Conservation (phyloP, 2,888 invertebrate species). For the Noctua fimbriata region DNA sequence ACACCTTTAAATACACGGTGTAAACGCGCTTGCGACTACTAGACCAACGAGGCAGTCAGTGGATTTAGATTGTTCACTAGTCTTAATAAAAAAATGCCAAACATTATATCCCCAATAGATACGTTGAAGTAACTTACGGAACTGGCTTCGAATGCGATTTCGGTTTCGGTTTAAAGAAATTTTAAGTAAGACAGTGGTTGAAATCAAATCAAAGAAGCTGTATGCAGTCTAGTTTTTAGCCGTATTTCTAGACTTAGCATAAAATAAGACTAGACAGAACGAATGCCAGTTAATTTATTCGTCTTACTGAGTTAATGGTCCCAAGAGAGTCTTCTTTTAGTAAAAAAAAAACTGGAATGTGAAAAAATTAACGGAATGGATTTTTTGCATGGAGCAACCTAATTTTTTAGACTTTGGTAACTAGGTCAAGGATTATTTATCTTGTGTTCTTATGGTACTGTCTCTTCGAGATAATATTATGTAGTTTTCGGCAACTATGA, state of each 20-base stretch:
- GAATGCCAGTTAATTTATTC: constrained; percentile 65
- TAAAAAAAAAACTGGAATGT: constrained; percentile 41
- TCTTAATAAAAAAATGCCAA: not conserved
- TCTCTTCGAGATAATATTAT: not conserved
- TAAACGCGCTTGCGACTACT: too few species aligned
- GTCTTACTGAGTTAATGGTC: constrained; percentile 56
- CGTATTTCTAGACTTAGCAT: constrained; percentile 34
- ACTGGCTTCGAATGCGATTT: not conserved
- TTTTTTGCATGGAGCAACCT: not conserved
- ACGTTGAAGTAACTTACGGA: not conserved
- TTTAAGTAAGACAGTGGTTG: constrained; percentile 3
- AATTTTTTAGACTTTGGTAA: not conserved
- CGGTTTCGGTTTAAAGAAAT: too few species aligned
- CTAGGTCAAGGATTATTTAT: not conserved
- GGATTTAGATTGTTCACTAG: not conserved
- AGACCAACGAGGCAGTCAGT: too few species aligned
- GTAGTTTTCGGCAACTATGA: not conserved
- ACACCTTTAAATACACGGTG: too few species aligned
- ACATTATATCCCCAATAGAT: not conserved
- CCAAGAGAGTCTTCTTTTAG: constrained; percentile 16
- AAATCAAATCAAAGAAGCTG: constrained; percentile 27
- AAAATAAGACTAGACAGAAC: constrained; percentile 39
- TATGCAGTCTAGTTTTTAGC: constrained; percentile 27
- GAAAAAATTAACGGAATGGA: constrained; percentile 22
- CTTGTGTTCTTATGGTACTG: not conserved